Percentiles rank a stretch among this genome's conserved stretches.
Conservation (phyloP, 1,140 invertebrate genomes). For the Anthonomus grandis region DNA sequence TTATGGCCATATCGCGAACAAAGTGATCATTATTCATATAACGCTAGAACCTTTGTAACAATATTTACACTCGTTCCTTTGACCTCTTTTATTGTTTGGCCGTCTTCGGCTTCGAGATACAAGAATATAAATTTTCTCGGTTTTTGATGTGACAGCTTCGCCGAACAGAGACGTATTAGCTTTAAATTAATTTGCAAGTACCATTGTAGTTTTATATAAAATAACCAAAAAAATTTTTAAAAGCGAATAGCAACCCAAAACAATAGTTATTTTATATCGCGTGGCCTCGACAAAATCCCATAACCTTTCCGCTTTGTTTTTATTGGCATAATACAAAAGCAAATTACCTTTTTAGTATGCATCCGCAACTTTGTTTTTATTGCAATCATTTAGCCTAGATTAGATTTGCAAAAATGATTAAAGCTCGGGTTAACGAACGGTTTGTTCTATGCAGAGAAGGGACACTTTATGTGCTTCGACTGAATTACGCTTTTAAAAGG, state of each 20-base stretch:
- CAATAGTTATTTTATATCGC: too few relatives aligned
- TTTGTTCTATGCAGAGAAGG: too few relatives aligned
- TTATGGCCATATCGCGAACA: slow-evolving; percentile 7
- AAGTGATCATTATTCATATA: slow-evolving; percentile 13
- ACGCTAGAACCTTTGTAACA: slow-evolving; percentile 10
- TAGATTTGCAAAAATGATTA: slow-evolving; percentile 21
- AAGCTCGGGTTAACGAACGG: slow-evolving; percentile 19
- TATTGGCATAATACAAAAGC: slow-evolving; percentile 18
- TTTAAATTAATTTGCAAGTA: too few relatives aligned
- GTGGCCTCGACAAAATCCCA: too few relatives aligned
- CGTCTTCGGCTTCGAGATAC: slow-evolving; percentile 15
- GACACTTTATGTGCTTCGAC: too few relatives aligned
- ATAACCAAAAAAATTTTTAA: too few relatives aligned
- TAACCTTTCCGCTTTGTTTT: slow-evolving; percentile 21
- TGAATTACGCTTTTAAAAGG: too few relatives aligned
- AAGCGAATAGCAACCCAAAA: too few relatives aligned
- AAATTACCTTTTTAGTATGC: slow-evolving; percentile 26
- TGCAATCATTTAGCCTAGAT: slow-evolving; percentile 23
- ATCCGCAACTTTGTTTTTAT: slow-evolving; percentile 23
- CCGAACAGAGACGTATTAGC: too few relatives aligned
- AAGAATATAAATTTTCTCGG: slow-evolving; percentile 8
- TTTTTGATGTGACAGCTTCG: background rate
- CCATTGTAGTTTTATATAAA: too few relatives aligned
- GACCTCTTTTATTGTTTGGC: background rate
- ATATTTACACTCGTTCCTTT: slow-evolving; percentile 7